Conservation (phyloP, 2,888 invertebrate genomes). For the Barypeithes pellucidus region DNA sequence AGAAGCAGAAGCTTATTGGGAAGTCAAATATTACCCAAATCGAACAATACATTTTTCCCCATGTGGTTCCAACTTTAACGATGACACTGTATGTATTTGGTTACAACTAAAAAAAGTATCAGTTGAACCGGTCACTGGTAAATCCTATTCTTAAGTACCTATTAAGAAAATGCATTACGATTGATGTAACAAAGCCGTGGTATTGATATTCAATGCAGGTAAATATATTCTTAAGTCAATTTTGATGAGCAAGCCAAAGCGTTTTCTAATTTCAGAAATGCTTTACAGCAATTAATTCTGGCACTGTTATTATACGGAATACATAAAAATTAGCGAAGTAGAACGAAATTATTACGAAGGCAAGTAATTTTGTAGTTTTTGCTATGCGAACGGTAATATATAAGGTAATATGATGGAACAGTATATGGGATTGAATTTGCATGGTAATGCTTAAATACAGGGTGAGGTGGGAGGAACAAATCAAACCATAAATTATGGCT, state of each 20-base stretch:
- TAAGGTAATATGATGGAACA: not conserved
- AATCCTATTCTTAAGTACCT: too few species aligned
- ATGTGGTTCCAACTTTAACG: too few species aligned
- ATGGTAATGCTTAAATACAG: too few species aligned
- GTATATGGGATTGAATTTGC: not conserved
- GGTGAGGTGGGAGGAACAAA: too few species aligned
- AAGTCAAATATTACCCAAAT: too few species aligned
- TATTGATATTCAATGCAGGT: constrained; percentile 19
- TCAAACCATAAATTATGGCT: too few species aligned
- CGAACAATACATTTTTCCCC: too few species aligned
- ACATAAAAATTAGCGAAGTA: constrained; percentile 46
- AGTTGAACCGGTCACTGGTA: too few species aligned
- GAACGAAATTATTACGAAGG: constrained; percentile 40
- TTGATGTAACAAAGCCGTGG: not conserved
- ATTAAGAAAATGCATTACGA: not conserved
- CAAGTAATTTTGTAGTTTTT: constrained; percentile 42
- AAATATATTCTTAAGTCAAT: constrained; percentile 22
- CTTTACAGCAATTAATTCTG: constrained; percentile 44
- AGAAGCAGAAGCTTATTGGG: too few species aligned
- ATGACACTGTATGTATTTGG: too few species aligned
- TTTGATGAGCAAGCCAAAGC: constrained; percentile 40
- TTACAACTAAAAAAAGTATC: too few species aligned
- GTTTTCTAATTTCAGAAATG: constrained; percentile 45
- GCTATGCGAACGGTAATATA: constrained; percentile 39
- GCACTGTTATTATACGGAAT: constrained; percentile 43